A percentile compares a stretch with the other conserved stretches of the same genome.
Conservation (phyloP, 2,797 vertebrate genomes). For the Myiothlypis coronata region DNA sequence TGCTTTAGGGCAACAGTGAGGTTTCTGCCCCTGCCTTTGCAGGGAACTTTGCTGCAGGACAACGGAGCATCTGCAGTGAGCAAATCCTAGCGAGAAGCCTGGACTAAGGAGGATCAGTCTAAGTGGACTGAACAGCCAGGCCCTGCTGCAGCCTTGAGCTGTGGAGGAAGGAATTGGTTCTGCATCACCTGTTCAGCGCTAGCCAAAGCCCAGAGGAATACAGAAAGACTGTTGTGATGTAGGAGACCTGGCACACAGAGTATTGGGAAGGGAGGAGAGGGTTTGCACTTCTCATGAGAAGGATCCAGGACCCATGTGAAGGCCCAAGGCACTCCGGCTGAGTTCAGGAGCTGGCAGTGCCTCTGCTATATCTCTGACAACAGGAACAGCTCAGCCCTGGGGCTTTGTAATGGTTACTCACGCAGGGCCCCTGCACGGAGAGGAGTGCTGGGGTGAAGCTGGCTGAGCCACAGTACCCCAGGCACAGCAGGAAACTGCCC, state of each 20-base stretch:
- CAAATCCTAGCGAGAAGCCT: neutral
- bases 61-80: neutral
- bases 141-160: neutral
- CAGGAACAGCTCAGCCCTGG: slow-evolving; percentile 1
- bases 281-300: neutral
- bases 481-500: neutral
- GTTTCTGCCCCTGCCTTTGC: neutral
- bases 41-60: neutral
- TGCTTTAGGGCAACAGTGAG: neutral
- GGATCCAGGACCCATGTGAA: neutral
- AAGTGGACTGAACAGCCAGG: neutral
- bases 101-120: neutral
- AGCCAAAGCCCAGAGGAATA: neutral
- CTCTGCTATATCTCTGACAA: neutral
- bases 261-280: neutral
- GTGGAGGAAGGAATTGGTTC: neutral
- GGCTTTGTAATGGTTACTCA: neutral
- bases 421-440: neutral
- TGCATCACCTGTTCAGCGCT: neutral
- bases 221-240: neutral
- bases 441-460: accelerated
- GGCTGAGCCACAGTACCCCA: neutral
- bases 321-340: neutral
- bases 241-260: neutral
- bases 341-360: neutral